Evolutionary conservation across 2,797 vertebrate genomes (phyloP).

Genomic region (Rhyacichthys aspro): DNA sequence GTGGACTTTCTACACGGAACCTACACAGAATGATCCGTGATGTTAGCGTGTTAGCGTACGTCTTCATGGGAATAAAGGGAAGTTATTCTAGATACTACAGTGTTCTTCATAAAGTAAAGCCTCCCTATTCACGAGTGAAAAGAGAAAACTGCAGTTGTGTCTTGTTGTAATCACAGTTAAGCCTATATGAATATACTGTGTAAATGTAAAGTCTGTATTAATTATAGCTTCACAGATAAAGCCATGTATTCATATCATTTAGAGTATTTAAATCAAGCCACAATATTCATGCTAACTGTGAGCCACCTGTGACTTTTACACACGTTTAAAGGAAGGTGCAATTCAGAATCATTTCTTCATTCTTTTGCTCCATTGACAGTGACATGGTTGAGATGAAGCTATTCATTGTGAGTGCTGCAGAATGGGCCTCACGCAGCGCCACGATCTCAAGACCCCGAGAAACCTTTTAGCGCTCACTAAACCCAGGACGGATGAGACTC

Average conservation of each 20-base stretch:
- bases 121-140: too few relatives aligned
- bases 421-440: conserved; percentile 49
- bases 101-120: too few relatives aligned
- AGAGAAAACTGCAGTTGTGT: not conserved
- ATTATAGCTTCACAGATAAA: too few relatives aligned
- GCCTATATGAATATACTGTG: too few relatives aligned
- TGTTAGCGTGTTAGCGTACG: too few relatives aligned
- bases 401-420: conserved; percentile 33
- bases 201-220: too few relatives aligned
- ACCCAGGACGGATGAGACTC: conserved; percentile 16
- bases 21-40: too few relatives aligned
- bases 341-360: conserved; percentile 14
- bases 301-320: conserved; percentile 30
- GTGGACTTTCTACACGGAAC: too few relatives aligned
- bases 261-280: not conserved
- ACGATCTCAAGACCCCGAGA: conserved; percentile 30
- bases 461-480: conserved; percentile 39
- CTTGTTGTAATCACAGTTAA: too few relatives aligned
- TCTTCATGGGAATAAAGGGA: too few relatives aligned
- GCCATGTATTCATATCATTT: too few relatives aligned
- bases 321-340: not conserved
- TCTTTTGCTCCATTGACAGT: conserved; percentile 12
- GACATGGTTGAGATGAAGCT: conserved; percentile 34
- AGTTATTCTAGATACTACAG: too few relatives aligned
- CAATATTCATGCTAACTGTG: conserved; percentile 8